Base-by-base conservation (phyloP, 2,113 vertebrate genomes). In the Leuciscus idus region DNA sequence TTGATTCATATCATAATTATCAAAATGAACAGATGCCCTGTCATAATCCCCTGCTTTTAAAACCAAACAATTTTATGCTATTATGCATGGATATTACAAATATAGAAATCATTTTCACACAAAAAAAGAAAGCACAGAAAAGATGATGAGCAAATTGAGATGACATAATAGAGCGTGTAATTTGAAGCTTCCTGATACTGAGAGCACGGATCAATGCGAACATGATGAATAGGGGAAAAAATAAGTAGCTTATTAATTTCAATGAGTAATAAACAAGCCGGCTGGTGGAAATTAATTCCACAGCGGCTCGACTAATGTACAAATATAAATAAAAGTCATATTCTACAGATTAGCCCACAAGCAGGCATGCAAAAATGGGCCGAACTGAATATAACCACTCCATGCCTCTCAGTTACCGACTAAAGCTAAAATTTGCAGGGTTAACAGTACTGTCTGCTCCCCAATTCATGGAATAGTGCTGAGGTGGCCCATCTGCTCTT, bases 1-100 rank as follows among this genome's bases (percentile, higher is more conserved):
- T 73, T n/a, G 77, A 86, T 86, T 88, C 81, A 89, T 81, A 89
- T 76, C 46, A n/a, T 61, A 89, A 89, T 89, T 89, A 90, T 89
- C 48, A 64, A 89, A 90, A 89, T 76, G 57, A 87, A 72, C 81
- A 64, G 86, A 87, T 87, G 84, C 10, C 36, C 68, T 64, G 76
- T 57, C 55, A 85, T 90, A 89, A 88, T 83, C 85, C 39, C 1
- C 36, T 48, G 66, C 76, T 86, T 88, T 85, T 84, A 73, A 62
- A 84, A 39, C 52, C 52, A 68, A 61, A 80, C 15, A 52, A 55
- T 21, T 59, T 23, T 26, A 78, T 52, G 55, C 81, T 66, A 46
- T 78, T 57, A 64, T 61, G 43, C 28, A 36, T 61, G 28, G 28
- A 21, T 52, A 11, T 66, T 36, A 79, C 43, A 86, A 81, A 86